Evolutionary conservation across 2,888 invertebrate genomes (phyloP).

Genomic region (Ptilodon capucinus): DNA sequence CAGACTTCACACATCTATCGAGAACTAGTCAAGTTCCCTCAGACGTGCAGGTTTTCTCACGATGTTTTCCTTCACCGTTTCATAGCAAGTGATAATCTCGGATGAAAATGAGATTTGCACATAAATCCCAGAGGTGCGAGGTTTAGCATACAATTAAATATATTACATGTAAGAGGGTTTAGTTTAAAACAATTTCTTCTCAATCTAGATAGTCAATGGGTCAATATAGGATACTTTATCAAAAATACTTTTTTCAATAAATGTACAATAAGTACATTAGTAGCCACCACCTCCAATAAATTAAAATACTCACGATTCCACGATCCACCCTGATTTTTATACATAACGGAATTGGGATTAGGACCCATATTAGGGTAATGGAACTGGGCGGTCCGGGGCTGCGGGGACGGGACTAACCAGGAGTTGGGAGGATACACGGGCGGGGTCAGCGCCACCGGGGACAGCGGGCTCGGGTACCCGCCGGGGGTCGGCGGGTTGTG

Average conservation of each 20-base stretch:
- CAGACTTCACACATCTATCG: no score
- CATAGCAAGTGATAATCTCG: no score
- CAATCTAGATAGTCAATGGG: no score
- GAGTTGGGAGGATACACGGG: constrained; percentile 51
- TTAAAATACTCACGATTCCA: constrained; percentile 65
- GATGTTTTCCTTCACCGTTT: no score
- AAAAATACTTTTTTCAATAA: neutral
- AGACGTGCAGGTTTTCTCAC: no score
- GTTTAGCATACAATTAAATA: no score
- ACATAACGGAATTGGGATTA: constrained; percentile 44
- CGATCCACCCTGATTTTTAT: constrained; percentile 53
- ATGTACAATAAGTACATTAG: neutral
- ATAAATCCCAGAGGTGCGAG: no score
- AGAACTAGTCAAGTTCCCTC: no score
- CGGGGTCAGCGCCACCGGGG: constrained; percentile 58
- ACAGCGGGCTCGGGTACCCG: constrained; percentile 59
- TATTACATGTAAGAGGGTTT: no score
- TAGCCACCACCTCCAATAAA: neutral
- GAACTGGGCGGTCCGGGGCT: constrained; percentile 56
- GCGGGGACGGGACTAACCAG: constrained; percentile 73
- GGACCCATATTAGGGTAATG: constrained; percentile 54
- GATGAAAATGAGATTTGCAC: no score
- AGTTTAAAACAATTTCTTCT: no score
- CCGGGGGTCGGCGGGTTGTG: constrained; percentile 59
- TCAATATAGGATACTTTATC: no score